Conservation (phyloP, 92 coral and sea anemone species). For the Epizoanthus stellaris region DNA sequence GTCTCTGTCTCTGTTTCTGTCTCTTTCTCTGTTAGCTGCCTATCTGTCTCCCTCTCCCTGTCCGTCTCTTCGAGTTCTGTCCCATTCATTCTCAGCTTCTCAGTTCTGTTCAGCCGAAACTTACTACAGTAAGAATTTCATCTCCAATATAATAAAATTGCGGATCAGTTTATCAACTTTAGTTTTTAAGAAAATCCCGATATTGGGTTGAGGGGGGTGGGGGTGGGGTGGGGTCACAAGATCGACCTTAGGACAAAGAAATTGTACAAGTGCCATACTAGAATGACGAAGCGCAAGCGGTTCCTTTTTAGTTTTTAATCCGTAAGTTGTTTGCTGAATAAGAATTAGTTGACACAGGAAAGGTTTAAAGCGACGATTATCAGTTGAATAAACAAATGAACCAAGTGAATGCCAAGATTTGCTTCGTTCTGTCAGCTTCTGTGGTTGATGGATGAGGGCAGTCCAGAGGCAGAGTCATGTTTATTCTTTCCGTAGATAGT, state of each 20-base stretch:
- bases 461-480: background rate
- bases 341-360: slow-evolving; percentile 16
- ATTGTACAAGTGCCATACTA: background rate
- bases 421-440: slow-evolving; percentile 13
- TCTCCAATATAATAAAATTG: too few relatives aligned
- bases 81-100: too few relatives aligned
- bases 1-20: too few relatives aligned
- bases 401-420: slow-evolving; percentile 5
- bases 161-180: too few relatives aligned
- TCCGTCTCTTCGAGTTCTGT: too few relatives aligned
- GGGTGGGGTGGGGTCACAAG: too few relatives aligned
- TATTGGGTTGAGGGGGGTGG: background rate
- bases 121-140: too few relatives aligned
- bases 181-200: too few relatives aligned
- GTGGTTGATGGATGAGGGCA: slow-evolving; percentile 25
- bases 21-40: too few relatives aligned
- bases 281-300: background rate
- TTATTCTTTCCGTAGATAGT: background rate
- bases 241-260: too few relatives aligned
- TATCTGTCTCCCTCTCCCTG: too few relatives aligned
- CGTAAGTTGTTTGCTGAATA: background rate
- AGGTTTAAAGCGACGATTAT: slow-evolving; percentile 5
- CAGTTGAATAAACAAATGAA: slow-evolving; percentile 36
- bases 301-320: background rate
- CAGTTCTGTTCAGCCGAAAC: too few relatives aligned